Evolutionary conservation across 2,888 invertebrate species (phyloP), one percentile per base, ranked within the genome.

Genomic region (Cepaea hortensis): DNA sequence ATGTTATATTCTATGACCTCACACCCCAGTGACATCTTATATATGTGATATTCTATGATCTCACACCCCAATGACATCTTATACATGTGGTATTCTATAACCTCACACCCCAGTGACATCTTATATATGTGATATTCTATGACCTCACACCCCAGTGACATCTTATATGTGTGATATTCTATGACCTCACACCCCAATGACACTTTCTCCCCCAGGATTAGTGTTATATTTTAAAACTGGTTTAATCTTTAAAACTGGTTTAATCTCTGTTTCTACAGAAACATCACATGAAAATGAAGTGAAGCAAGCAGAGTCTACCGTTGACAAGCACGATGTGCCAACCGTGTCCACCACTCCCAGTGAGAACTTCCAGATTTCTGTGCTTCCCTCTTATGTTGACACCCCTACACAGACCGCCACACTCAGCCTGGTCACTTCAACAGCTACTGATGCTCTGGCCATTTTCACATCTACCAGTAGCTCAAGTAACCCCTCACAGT

Each of bases 231-330:
- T 55, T 55, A 9, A 55, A 55, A 55, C n/a, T n/a, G n/a, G 55
- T 6, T 55, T 55, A 55, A 6, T 6, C 9, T 9, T 5, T 68
- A 20, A 68, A 68, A n/a, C 15, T n/a, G 6, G 3, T 68, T 61
- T 65, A 6, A 11, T 18, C 6, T 55, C 18, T 76, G 23, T 62
- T 85, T n/a, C 48, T 5, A 70, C 81, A 85, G 85, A 85, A 77
- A 80, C 85, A 48, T n/a, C 81, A 61, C 81, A 85, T 50, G 85
- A 81, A 62, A 73, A 61, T 81, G 81, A 81, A 65, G 85, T 80
- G 23, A 50, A 76, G 55, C 65, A 11, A 20, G 46, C 61, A 65
- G 83, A 68, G 6, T 9, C 84, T 61, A 55, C 55, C n/a, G 35
- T 79, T 15, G 62, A 70, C 35, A 79, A 70, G 20, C 23, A 50